These are phyloP conservation scores for Glandiceps talaboti DNA, from an alignment of 53 echinoderm and acorn worm species.

Conservation along the genomic window DNA sequence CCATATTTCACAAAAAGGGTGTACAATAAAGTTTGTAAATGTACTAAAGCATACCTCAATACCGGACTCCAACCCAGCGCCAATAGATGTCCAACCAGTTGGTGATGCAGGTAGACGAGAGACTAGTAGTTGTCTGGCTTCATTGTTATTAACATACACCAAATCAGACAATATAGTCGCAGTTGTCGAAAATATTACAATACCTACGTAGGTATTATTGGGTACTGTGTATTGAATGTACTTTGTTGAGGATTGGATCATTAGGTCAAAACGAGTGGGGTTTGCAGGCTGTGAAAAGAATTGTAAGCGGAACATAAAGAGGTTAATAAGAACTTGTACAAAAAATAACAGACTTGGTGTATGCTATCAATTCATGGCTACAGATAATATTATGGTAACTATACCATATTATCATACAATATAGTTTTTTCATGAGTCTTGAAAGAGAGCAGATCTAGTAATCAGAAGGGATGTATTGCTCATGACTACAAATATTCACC, in stretches of 20 bases:
- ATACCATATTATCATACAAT: too few relatives aligned
- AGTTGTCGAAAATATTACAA: constrained; percentile 24
- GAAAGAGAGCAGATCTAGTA: too few relatives aligned
- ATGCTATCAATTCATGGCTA: too few relatives aligned
- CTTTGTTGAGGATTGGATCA: constrained; percentile 35
- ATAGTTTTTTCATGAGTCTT: too few relatives aligned
- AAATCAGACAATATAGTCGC: constrained; percentile 12
- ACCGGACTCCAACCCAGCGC: constrained; percentile 31
- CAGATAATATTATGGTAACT: too few relatives aligned
- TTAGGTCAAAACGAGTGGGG: constrained; percentile 10
- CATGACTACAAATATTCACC: too few relatives aligned
- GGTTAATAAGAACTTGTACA: too few relatives aligned
- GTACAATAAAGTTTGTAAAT: too few relatives aligned
- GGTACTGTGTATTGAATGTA: constrained; percentile 43
- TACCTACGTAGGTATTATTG: constrained; percentile 41
- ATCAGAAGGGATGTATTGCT: too few relatives aligned
- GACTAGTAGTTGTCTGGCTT: constrained; percentile 14
- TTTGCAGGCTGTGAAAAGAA: background rate
- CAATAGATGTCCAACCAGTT: constrained; percentile 38
- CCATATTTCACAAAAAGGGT: too few relatives aligned
- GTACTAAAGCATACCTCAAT: constrained; percentile 26
- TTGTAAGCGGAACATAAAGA: too few relatives aligned
- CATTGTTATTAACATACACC: constrained; percentile 9
- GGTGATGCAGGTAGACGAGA: constrained; percentile 16
- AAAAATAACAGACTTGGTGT: too few relatives aligned